Conservation (phyloP, 2,888 invertebrate genomes). For the Buathra laborator region DNA sequence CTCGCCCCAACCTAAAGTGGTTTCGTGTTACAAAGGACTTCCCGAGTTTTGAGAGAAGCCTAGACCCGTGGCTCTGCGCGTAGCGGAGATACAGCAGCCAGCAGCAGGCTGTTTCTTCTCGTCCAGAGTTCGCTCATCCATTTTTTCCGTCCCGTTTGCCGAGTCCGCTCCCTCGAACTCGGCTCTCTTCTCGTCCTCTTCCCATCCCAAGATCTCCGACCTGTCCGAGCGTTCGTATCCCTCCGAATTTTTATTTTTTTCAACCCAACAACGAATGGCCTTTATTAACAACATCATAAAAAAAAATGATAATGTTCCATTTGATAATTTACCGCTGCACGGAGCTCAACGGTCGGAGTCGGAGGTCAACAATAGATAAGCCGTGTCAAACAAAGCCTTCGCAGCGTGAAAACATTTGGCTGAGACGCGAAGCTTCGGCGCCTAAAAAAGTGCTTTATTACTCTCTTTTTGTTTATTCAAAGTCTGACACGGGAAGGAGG, state of each 20-base stretch:
- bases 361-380: slow-evolving; percentile 46
- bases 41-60: slow-evolving; percentile 61
- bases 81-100: slow-evolving; percentile 36
- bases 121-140: slow-evolving; percentile 57
- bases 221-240: slow-evolving; percentile 8
- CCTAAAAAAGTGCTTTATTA: slow-evolving; percentile 68
- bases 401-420: slow-evolving; percentile 65
- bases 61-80: slow-evolving; percentile 43
- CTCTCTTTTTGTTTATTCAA: slow-evolving; percentile 68
- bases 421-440: slow-evolving; percentile 55
- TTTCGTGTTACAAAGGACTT: slow-evolving; percentile 71
- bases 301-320: slow-evolving; percentile 41
- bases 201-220: slow-evolving; percentile 9
- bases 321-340: not conserved
- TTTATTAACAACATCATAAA: slow-evolving; percentile 33
- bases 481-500: slow-evolving; percentile 51
- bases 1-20: slow-evolving; percentile 67
- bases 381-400: slow-evolving; percentile 61
- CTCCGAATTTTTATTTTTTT: slow-evolving; percentile 20
- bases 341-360: not conserved
- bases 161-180: slow-evolving; percentile 38
- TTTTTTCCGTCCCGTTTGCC: slow-evolving; percentile 62
- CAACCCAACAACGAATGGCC: not conserved
- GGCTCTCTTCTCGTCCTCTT: slow-evolving; percentile 2
- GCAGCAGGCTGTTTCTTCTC: slow-evolving; percentile 63